Base-by-base conservation (phyloP, 2,113 vertebrate species). In the Psilopogon haemacephalus region DNA sequence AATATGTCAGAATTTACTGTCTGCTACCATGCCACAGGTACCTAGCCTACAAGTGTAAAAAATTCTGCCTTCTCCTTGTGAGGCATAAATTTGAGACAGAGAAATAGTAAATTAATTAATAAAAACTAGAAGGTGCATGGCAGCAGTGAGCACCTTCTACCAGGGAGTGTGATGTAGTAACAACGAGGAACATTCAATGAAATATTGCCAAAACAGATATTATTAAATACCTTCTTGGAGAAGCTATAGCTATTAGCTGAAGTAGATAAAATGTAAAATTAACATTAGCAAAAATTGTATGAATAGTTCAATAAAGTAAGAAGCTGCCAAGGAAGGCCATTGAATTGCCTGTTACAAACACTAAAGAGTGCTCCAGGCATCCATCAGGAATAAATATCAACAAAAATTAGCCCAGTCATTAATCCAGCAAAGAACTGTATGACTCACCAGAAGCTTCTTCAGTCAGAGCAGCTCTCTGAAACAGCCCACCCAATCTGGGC, bases 41-140 rank as follows among this genome's bases (percentile, higher is more conserved):
- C 27, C 20, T 23, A 64, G 14, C 28, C 50, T 56, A 46, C 16
- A 35, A 54, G 2, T 3, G 23, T 16, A n/a, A 72, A 35, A 23
- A 37, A 27, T 62, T 63, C 21, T 84, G 32, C 54, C 48, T 84
- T 62, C 40, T 37, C 24, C 27, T 33, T 28, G 2, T 20, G 18
- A 68, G 55, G 6, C 35, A 52, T 6, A 32, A 50, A 63, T 62
- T 19, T n/a, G 28, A n/a, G 1, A 74, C 15, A 58, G 4, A 58
- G 9, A 67, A 15, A 38, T 5, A 69, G 2, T 2, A 74, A 58
- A 50, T 8, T 16, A 14, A 52, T 44, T 63, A 69, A 50, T 28
- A 73, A 73, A 68, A 60, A 15, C n/a, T 67, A 23, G 8, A 56
- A 50, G 15, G 40, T 0, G 2, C 21, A 46, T 0, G 1, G 27